Conservation (phyloP, 2,797 vertebrate species). For the Pseudocheirus occidentalis region DNA sequence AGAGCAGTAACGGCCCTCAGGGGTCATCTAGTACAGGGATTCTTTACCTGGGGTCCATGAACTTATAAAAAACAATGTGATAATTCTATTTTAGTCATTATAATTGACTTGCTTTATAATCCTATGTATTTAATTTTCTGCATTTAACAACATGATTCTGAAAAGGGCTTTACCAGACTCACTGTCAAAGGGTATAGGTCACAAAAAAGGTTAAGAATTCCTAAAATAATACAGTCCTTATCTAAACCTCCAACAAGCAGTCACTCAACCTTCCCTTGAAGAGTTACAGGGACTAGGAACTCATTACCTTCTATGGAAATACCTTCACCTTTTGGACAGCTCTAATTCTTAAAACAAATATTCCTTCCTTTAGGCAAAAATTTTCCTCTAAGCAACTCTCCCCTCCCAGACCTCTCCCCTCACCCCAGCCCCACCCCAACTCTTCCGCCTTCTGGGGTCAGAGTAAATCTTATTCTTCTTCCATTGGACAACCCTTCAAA, state of each 20-base stretch:
- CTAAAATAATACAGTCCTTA: background rate
- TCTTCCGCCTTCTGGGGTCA: background rate
- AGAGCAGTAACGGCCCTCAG: background rate
- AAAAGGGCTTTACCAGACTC: background rate
- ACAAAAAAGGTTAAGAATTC: background rate
- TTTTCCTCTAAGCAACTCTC: background rate
- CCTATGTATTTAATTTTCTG: background rate
- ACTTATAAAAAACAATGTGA: background rate
- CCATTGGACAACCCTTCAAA: background rate
- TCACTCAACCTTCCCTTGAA: background rate
- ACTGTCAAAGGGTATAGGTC: background rate
- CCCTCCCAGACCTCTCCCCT: background rate
- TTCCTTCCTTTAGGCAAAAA: background rate
- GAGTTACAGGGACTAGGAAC: background rate
- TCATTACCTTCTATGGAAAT: background rate
- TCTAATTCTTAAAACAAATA: background rate
- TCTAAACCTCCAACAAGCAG: background rate
- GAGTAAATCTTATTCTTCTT: background rate
- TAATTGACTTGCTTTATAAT: background rate
- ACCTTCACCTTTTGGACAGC: background rate
- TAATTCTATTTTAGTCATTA: background rate
- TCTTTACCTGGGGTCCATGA: background rate
- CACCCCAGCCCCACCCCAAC: background rate
- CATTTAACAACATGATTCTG: background rate
- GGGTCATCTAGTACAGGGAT: background rate